Base-by-base conservation (phyloP, 2,113 vertebrate species). In the Catharus bicknelli region DNA sequence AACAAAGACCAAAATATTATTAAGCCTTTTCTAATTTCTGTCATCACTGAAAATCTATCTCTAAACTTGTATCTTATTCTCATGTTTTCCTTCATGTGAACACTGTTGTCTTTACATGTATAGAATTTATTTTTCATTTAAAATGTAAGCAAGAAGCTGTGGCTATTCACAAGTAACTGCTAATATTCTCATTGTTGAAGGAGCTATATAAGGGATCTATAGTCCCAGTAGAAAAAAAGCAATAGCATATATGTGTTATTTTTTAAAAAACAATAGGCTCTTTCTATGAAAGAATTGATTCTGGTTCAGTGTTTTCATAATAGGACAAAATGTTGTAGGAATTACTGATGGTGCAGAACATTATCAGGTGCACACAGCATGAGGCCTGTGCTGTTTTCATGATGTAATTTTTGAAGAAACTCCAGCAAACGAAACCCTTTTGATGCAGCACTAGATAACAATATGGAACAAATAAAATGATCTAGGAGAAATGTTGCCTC, bases 401-500 rank as follows among this genome's bases (percentile, higher is more conserved):
- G 0, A 81, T 50, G 83, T 63, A 76, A 81, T 91, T 92, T 90
- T 92, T 92, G 89, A 90, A 79, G 94, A 72, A 94, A 88, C 62
- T 92, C 64, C 70, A 89, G 66, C 66, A 94, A 95, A 90, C 45
- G 57, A 90, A 88, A 72, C 29, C 69, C 8, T 92, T 90, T 64
- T 82, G 86, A 93, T 91, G 57, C 57, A 78, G 73, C 69, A 73
- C 50, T 83, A 83, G 92, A 92, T 87, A 92, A 95, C 89, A 94
- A 89, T 73, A 90, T 58, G 74, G 73, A 92, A 79, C 62, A 92
- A 92, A 94, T 90, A 76, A 81, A 89, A 83, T 7, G 25, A 89
- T 95, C 70, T 85, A 93, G 90, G 69, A 86, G 86, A 92, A 92
- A 92, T 36, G 34, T 85, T 93, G 86, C 92, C 92, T 95, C 70